Conservation (phyloP, 2,113 vertebrate genomes). For the Peromyscus californicus region DNA sequence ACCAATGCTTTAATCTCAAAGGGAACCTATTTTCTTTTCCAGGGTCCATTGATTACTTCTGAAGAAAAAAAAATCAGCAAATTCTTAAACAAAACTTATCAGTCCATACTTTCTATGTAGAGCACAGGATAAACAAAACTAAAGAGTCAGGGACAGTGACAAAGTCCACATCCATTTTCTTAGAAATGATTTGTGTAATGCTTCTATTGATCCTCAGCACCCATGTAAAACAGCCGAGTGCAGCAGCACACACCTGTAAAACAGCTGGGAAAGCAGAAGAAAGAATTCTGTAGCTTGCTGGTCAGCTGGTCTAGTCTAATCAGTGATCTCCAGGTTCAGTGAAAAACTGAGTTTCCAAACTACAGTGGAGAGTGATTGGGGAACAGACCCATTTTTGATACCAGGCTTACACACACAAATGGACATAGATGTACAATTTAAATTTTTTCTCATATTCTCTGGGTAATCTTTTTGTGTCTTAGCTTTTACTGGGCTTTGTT, state of each 20-base stretch:
- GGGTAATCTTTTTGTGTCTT: not conserved
- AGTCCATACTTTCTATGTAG: not conserved
- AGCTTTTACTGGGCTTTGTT: not conserved
- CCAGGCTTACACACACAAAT: not conserved
- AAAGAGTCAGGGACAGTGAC: not conserved
- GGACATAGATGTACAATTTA: not conserved
- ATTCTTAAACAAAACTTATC: not conserved
- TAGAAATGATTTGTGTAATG: not conserved
- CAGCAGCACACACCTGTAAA: not conserved
- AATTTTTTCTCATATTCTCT: not conserved
- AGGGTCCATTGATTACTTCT: not conserved
- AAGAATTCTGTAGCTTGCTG: no score
- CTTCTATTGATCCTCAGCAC: not conserved
- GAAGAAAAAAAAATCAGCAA: not conserved
- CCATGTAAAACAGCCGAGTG: not conserved
- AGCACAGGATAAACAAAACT: not conserved
- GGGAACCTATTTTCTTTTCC: not conserved
- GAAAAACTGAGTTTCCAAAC: no score
- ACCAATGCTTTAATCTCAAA: not conserved
- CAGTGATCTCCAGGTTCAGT: not conserved
- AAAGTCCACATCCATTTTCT: not conserved
- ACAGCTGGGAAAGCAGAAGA: not conserved
- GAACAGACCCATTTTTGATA: not conserved
- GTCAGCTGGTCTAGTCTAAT: not conserved
- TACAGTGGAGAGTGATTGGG: not conserved